A percentile compares a stretch with the other conserved stretches of the same genome.
Conservation (phyloP, 2,888 invertebrate genomes). For the Andrena hattorfiana region DNA sequence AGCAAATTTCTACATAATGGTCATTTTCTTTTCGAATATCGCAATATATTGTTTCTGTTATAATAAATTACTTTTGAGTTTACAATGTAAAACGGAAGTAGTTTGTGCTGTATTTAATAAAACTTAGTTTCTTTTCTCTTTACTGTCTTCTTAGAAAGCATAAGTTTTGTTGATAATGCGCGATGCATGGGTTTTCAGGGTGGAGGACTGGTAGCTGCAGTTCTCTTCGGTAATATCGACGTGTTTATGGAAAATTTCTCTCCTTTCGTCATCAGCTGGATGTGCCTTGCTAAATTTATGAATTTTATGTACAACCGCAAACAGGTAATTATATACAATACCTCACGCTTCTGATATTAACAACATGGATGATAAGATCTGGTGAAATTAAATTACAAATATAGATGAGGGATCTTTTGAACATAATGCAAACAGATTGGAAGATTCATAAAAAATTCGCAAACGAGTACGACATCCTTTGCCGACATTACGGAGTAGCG, state of each 20-base stretch:
- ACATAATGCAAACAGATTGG: constrained; percentile 61
- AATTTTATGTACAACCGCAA: constrained; percentile 56
- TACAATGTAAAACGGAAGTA: no score
- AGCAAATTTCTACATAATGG: no score
- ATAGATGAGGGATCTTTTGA: constrained; percentile 55
- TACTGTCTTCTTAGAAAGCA: background rate
- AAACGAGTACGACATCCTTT: constrained; percentile 44
- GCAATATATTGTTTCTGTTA: no score
- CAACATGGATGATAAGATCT: background rate
- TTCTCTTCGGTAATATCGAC: constrained; percentile 43
- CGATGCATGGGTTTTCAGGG: constrained; percentile 35
- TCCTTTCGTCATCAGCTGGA: constrained; percentile 57
- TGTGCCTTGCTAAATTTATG: constrained; percentile 61
- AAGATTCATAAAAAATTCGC: constrained; percentile 24
- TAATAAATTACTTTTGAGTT: no score
- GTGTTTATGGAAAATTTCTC: constrained; percentile 55
- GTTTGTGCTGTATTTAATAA: no score
- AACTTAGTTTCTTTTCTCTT: background rate
- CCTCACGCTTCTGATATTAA: background rate
- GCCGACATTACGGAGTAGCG: constrained; percentile 50
- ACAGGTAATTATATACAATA: constrained; percentile 54
- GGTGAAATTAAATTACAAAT: background rate
- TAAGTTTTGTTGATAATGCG: background rate
- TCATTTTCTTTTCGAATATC: no score
- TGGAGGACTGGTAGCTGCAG: constrained; percentile 54